phyloP scores from a whole-genome alignment of 1,140 invertebrate genomes.

The Brachionus calyciflorus region DNA sequence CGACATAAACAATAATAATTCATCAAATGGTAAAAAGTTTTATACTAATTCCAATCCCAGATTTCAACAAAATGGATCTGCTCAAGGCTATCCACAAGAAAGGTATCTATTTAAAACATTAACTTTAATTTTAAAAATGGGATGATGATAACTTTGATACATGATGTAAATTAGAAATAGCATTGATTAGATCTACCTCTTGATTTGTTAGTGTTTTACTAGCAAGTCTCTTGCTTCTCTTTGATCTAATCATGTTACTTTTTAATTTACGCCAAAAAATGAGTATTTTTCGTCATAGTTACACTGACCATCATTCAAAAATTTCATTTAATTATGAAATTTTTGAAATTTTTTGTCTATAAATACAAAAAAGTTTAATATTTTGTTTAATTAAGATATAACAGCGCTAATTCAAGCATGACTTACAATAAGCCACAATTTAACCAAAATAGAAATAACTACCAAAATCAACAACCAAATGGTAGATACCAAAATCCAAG shows the following conservation, averaged over 20 bases:
- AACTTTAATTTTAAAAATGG: not conserved
- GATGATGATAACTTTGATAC: conserved; percentile 11
- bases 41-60: not conserved
- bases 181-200: not conserved
- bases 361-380: not conserved
- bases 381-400: not conserved
- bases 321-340: too few species aligned
- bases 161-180: not conserved
- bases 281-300: conserved; percentile 35
- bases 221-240: not conserved
- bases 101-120: not conserved
- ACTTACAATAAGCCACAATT: not conserved
- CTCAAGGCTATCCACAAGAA: not conserved
- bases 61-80: not conserved
- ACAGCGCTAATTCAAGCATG: not conserved
- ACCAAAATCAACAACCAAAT: not conserved
- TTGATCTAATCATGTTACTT: too few species aligned
- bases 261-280: not conserved
- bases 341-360: not conserved
- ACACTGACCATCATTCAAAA: conserved; percentile 38
- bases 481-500: not conserved
- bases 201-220: conserved; percentile 8
- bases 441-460: not conserved
- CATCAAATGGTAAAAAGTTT: conserved; percentile 22
- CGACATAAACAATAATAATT: conserved; percentile 35